Evolutionary conservation across 2,113 vertebrate genomes (phyloP), one percentile per base, ranked within the genome.

Genomic region (Nibea coibor): DNA sequence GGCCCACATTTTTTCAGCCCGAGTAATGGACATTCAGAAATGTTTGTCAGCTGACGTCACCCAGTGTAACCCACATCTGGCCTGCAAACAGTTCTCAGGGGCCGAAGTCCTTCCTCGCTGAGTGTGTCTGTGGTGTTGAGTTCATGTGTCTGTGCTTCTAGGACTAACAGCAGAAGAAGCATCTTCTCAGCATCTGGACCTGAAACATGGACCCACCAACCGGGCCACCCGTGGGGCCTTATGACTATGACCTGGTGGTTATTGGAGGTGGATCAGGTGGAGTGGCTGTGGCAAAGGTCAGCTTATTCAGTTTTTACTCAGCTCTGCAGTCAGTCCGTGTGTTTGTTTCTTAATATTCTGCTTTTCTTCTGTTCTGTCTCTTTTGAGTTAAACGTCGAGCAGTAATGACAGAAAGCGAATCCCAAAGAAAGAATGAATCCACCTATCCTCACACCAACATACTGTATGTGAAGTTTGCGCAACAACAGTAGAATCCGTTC

Each of bases 201-300:
- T 5, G 20, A 67, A 39, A 24, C 56, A 81, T 75, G 84, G 59
- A 83, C 22, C 64, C 42, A 6, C 31, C 71, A 10, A 4, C 63
- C 0, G 17, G 9, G 0, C 54, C 48, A 0, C 28, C 47, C 0
- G 51, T 68, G 0, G 45, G 67, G 31, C 54, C 89, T 42, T 96
- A 95, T 0, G 94, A 96, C 87, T 97, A 94, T 15, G 95, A 97
- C 85, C 94, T 97, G 65, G 95, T 97, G 82, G 94, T 97, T 82
- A 94, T 97, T 9, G 96, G 96, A 65, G 96, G 95, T 0, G 95
- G 96, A 42, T 96, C 96, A 0, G 95, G 95, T 73, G 96, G 95
- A 4, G 91, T 96, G 50, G 94, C 96, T 45, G 95, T 95, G 39
- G 95, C 96, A 50, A 97, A 97, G 96, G 96, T 95, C 93, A 10